These are phyloP conservation scores for Globodera rostochiensis DNA, from an alignment of 1,140 invertebrate genomes.

Conservation along the genomic window DNA sequence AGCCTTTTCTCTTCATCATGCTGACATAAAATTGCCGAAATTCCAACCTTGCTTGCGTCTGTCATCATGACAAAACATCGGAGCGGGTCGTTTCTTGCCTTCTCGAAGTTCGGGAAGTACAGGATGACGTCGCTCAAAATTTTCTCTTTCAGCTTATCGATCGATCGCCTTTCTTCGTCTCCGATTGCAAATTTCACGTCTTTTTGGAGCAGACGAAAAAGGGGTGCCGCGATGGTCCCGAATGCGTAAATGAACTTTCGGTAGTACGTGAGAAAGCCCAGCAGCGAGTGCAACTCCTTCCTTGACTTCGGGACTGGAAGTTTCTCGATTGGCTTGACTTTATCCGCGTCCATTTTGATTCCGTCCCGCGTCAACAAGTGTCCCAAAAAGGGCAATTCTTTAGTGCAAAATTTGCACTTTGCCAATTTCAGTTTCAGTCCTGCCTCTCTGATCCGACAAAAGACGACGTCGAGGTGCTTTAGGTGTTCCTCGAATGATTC, in stretches of 20 bases:
- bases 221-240: constrained; percentile 28
- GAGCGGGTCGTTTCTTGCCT: too few relatives aligned
- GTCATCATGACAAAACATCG: too few relatives aligned
- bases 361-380: neutral
- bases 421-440: too few relatives aligned
- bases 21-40: too few relatives aligned
- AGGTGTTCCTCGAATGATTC: neutral
- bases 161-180: neutral
- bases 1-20: too few relatives aligned
- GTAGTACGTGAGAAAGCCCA: neutral
- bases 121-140: neutral
- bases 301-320: neutral
- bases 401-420: neutral
- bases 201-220: neutral
- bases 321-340: constrained; percentile 3
- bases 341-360: constrained; percentile 11
- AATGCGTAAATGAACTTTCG: too few relatives aligned
- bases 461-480: neutral
- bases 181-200: neutral
- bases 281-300: neutral
- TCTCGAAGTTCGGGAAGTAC: too few relatives aligned
- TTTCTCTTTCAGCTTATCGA: constrained; percentile 13
- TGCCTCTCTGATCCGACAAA: too few relatives aligned
- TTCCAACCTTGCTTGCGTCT: too few relatives aligned
- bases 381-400: neutral